Percentiles rank a stretch among this genome's conserved stretches.
These are phyloP conservation scores for Drosophila yooni DNA, from an alignment of 2,888 invertebrate species.

Conservation along the genomic window DNA sequence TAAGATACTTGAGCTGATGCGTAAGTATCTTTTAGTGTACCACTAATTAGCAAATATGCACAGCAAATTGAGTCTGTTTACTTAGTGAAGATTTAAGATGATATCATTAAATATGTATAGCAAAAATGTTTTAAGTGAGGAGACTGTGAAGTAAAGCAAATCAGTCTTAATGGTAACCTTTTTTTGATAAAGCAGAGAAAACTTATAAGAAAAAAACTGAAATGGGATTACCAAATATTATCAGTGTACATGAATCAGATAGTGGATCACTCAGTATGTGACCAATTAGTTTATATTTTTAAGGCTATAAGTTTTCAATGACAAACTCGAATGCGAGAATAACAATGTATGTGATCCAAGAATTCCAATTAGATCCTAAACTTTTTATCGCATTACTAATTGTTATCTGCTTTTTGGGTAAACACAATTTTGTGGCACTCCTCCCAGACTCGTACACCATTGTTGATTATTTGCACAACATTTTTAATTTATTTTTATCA, in stretches of 20 bases:
- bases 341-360: not conserved
- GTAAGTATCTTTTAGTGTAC: conserved; percentile 36
- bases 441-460: not conserved
- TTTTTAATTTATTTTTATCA: conserved; percentile 35
- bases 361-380: not conserved
- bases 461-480: conserved; percentile 41
- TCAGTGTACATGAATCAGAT: conserved; percentile 45
- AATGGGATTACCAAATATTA: conserved; percentile 38
- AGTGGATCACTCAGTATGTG: conserved; percentile 14
- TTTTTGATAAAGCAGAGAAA: not conserved
- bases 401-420: conserved; percentile 1
- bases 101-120: conserved; percentile 54
- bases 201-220: not conserved
- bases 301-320: not conserved
- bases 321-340: conserved; percentile 4
- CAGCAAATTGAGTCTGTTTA: conserved; percentile 51
- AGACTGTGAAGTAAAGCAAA: not conserved
- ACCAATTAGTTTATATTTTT: conserved; percentile 18
- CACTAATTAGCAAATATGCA: conserved; percentile 73
- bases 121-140: not conserved
- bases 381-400: not conserved
- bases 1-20: conserved; percentile 23
- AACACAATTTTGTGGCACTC: conserved; percentile 16
- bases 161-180: not conserved
- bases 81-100: conserved; percentile 53